Conservation (phyloP, 2,113 vertebrate species). For the Nannobrachium achirus region DNA sequence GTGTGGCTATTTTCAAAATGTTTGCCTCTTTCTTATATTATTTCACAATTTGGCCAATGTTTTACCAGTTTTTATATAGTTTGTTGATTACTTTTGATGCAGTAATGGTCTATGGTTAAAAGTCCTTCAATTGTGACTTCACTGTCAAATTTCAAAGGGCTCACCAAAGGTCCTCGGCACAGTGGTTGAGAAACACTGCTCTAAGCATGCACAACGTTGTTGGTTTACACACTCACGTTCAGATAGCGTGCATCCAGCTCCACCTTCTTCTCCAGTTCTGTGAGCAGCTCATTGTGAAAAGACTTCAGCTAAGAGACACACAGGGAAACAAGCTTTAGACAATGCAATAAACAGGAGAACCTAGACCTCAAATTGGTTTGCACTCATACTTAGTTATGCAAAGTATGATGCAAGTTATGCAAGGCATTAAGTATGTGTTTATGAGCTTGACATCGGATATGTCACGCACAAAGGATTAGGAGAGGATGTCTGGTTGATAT, state of each 20-base stretch:
- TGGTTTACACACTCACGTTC: slow-evolving; percentile 83
- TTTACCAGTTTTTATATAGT: too few species aligned
- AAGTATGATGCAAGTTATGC: too few species aligned
- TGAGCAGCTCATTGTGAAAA: slow-evolving; percentile 96
- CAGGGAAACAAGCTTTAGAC: slow-evolving; percentile 10
- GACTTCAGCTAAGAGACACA: slow-evolving; percentile 88
- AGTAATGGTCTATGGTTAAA: too few species aligned
- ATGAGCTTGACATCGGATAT: slow-evolving; percentile 1
- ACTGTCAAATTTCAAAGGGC: too few species aligned
- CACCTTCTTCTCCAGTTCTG: slow-evolving; percentile 97
- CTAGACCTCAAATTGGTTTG: not conserved
- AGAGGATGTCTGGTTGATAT: slow-evolving; percentile 1
- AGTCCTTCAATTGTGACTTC: too few species aligned
- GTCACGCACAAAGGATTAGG: slow-evolving; percentile 13
- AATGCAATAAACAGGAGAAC: not conserved
- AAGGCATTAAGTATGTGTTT: not conserved
- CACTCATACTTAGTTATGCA: not conserved
- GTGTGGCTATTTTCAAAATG: too few species aligned
- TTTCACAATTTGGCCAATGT: too few species aligned
- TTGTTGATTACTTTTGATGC: too few species aligned
- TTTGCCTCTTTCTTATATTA: too few species aligned
- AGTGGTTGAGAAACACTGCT: too few species aligned
- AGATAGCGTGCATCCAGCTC: slow-evolving; percentile 95
- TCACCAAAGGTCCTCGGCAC: too few species aligned
- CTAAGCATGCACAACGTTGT: too few species aligned